A percentile compares a stretch with the other conserved stretches of the same genome.
phyloP scores from a whole-genome alignment of 2,888 invertebrate species.

The Ochropleura plecta region DNA sequence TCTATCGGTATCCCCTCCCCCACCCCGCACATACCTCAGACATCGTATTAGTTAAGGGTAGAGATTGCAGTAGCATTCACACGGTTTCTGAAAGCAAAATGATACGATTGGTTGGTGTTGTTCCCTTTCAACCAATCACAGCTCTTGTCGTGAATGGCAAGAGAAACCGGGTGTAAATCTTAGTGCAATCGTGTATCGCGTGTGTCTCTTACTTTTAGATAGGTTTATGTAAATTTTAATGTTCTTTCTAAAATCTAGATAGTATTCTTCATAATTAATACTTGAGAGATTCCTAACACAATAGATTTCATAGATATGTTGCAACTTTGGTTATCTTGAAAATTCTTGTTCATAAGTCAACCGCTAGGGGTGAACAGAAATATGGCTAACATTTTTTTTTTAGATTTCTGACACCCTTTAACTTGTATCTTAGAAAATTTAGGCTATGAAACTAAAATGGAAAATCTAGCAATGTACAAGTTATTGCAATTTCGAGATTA shows the following conservation, averaged over 20 bases:
- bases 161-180: slow-evolving; percentile 17
- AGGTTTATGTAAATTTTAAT: slow-evolving; percentile 57
- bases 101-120: not conserved
- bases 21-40: not conserved
- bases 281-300: slow-evolving; percentile 44
- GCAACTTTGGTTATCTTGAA: slow-evolving; percentile 21
- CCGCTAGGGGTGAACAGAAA: slow-evolving; percentile 3
- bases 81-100: slow-evolving; percentile 7
- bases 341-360: not conserved
- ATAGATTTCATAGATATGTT: slow-evolving; percentile 28
- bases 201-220: slow-evolving; percentile 47
- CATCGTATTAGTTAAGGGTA: not conserved
- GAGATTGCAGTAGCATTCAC: not conserved
- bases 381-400: slow-evolving; percentile 21
- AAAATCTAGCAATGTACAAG: slow-evolving; percentile 20
- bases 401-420: not conserved
- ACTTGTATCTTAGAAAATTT: slow-evolving; percentile 7
- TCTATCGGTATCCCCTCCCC: not conserved
- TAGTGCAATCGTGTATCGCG: slow-evolving; percentile 55
- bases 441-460: not conserved
- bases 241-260: slow-evolving; percentile 31
- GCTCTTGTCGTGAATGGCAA: not conserved
- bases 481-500: slow-evolving; percentile 36
- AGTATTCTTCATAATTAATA: slow-evolving; percentile 27
- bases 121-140: slow-evolving; percentile 11